Base-by-base conservation (phyloP, 2,113 vertebrate genomes). In the Lota lota region DNA sequence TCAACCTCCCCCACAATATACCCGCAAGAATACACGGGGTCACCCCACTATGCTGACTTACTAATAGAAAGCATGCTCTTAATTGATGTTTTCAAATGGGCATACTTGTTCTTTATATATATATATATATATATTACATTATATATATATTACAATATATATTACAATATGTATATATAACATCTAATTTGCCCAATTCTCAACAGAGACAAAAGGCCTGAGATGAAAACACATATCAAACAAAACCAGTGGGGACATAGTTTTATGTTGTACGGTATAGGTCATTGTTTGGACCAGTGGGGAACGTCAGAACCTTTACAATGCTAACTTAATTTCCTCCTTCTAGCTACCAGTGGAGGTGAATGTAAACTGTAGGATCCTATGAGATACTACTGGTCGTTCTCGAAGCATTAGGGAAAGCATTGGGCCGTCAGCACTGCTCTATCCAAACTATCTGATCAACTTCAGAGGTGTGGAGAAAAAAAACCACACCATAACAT, bases 21-120 rank as follows among this genome's bases (percentile, higher is more conserved):
- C 81, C 88, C 71, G 82, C 66, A n/a, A 86, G 89, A 87, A 89
- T 87, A 90, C 53, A 54, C 53, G 53, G 53, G 53, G 53, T 54
- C 53, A 54, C 18, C 53, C 4, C 18, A 14, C 15, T 14, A 54
- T 54, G 15, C 4, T 40, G 36, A 40, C 36, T 40, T 59, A 19
- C 65, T 72, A 77, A 77, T 56, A 19, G 65, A 73, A 75, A 79
- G 77, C 68, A 69, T 50, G 74, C 67, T 66, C 61, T 62, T 74
- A 79, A 82, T 71, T 75, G 74, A 82, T 74, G 80, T 67, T 73
- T 11, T 40, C 36, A 40, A 40, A 40, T 40, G 36, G 36, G 36
- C 36, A 40, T 5, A 40, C 36, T 57, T 58, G 5, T 36, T 68
- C 73, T 75, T 21, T 5, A 16, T 18, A 0, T 50, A 63, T 57